Evolutionary conservation across 2,888 invertebrate genomes (phyloP), one percentile per base, ranked within the genome.

Genomic region (Candidula unifasciata): DNA sequence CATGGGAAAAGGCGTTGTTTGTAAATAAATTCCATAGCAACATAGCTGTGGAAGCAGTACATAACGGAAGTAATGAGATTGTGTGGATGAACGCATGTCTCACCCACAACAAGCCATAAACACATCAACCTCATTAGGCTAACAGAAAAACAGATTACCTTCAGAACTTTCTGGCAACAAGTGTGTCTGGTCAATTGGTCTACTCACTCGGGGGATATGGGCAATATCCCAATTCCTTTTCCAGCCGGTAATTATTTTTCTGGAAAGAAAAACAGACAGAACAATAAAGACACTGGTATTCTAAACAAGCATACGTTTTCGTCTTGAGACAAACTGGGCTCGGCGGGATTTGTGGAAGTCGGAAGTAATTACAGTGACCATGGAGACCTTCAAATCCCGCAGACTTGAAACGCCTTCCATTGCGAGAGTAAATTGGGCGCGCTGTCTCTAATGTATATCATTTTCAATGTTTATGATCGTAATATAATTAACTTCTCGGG

Each of bases 371-470:
- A 68, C 44, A 68, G 3, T 44, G 52, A 21, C 66, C 27, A 68
- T 3, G 18, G 35, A 80, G 66, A 68, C 68, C 79, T 52, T 66
- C 35, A 80, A 66, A 80, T 66, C 37, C 35, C n/a, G 3, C 37
- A 35, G 79, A 80, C 66, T 80, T 78, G 3, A 66, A 44, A 30
- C 37, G 44, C 16, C 16, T 33, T 37, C 44, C 79, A 10, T 68
- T 66, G 16, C 66, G n/a, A 5, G 27, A 33, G 79, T 44, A 80
- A 80, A 80, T 68, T 66, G 79, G 37, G 5, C n/a, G 79, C 13
- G 10, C 27, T 27, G 79, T 80, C 68, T 80, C 6, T 68, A 68
- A 66, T 80, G 27, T 80, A 68, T 68, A 80, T 80, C 35, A 80
- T 80, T 68, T 24, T 35, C 68, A 64, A 37, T 80, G 68, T 80